Percentiles rank a stretch among this genome's conserved stretches.
phyloP scores from a whole-genome alignment of 2,113 vertebrate genomes.

The Pedionomus torquatus region DNA sequence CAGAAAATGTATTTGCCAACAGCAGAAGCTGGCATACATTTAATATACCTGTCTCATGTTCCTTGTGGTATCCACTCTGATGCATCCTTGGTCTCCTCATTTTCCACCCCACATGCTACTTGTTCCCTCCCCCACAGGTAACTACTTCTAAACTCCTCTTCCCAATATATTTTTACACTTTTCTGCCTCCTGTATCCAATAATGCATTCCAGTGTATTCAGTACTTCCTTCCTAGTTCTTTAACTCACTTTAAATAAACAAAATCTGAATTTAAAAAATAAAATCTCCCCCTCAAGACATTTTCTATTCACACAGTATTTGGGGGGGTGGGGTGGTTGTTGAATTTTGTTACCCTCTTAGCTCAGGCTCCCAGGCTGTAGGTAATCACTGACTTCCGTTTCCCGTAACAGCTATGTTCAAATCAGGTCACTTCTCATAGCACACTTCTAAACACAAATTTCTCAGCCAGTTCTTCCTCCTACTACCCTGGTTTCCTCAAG shows the following conservation, averaged over 20 bases:
- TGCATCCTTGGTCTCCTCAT: slow-evolving; percentile 2
- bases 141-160: neutral
- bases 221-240: neutral
- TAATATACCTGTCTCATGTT: neutral
- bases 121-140: neutral
- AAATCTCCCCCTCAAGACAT: neutral
- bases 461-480: neutral
- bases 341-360: neutral
- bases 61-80: slow-evolving; percentile 4
- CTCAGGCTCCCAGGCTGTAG: neutral
- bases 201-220: neutral
- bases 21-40: slow-evolving; percentile 6
- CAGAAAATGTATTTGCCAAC: slow-evolving; percentile 7
- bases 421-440: neutral
- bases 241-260: neutral
- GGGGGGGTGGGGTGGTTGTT: neutral
- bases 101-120: neutral
- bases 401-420: neutral
- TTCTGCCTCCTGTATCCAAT: neutral
- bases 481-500: neutral
- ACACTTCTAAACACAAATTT: neutral
- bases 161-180: neutral
- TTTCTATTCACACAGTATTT: neutral
- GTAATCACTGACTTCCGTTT: neutral
- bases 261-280: neutral